Evolutionary conservation across 2,113 vertebrate species (phyloP), one percentile per base, ranked within the genome.

Genomic region (Atractosteus spatula): DNA sequence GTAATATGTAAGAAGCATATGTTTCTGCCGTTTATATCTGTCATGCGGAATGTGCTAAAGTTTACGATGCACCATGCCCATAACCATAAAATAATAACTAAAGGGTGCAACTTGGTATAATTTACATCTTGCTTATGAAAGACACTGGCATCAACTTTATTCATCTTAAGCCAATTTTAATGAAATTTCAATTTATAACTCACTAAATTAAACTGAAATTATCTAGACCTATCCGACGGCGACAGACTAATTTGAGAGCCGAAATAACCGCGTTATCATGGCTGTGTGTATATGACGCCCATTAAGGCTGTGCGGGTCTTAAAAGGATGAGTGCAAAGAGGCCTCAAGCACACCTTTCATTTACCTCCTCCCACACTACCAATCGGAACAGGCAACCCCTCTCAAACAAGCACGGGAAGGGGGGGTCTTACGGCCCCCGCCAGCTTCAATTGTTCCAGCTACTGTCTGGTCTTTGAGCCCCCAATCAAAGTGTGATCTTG

Each of bases 391-490:
- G 14, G 72, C 69, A 75, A 62, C 55, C 61, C 47, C 62, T 16
- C 55, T 61, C 61, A 29, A 29, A 29, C 29, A 29, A 29, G 29
- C 29, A 29, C 29, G 29, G 29, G 29, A 29, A 29, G 29, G 29
- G 29, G 61, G 44, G 45, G 6, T 3, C 12, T 10, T 6, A 12
- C 41, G 17, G 54, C 41, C 43, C 14, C 66, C n/a, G 62, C 14
- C 73, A 65, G 8, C 73, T 47, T 65, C 13, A 55, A 47, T 71
- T 61, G 59, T 71, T 71, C 56, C 62, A 71, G 43, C 59, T 42
- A 10, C 55, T 73, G 62, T 65, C 17, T 47, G 8, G 13, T 55
- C 54, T 62, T 70, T 69, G 66, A 69, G 29, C 57, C 62, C 59
- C 55, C 67, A 69, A 63, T 66, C 62, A 65, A 8, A 51, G 41